Evolutionary conservation across 2,113 vertebrate species (phyloP).

Genomic region (Aramus guarauna): DNA sequence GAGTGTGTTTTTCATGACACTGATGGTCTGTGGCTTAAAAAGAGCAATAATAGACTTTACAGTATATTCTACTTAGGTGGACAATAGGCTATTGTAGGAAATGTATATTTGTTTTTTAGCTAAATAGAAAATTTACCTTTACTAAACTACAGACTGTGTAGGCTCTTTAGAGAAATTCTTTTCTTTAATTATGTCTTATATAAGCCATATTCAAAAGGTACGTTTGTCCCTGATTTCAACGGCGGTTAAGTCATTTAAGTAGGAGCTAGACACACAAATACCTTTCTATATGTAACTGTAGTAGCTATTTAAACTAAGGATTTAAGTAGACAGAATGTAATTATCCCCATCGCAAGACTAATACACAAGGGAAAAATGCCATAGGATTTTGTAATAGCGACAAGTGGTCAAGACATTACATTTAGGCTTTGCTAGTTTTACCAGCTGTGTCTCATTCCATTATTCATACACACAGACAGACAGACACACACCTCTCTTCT

Average conservation of each 20-base stretch:
- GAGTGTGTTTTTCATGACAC: background rate
- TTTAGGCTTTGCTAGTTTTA: conserved; percentile 50
- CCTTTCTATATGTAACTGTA: conserved; percentile 23
- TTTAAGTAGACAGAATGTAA: conserved; percentile 41
- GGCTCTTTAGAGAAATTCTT: background rate
- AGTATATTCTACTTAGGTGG: background rate
- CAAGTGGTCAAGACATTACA: conserved; percentile 52
- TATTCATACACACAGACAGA: conserved; percentile 22
- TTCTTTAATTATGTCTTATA: background rate
- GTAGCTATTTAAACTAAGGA: conserved; percentile 25
- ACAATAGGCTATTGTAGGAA: background rate
- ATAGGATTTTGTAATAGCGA: conserved; percentile 54
- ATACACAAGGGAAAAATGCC: conserved; percentile 22
- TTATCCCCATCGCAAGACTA: conserved; percentile 40
- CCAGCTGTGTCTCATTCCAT: conserved; percentile 56
- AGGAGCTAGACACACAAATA: conserved; percentile 4
- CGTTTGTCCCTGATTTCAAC: background rate
- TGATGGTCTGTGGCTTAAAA: background rate
- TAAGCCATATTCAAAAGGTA: background rate
- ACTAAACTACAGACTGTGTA: background rate
- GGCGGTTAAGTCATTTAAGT: background rate
- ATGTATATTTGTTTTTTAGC: background rate
- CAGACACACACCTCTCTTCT: conserved; percentile 8
- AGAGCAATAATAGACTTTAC: background rate
- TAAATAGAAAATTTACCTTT: background rate